phyloP scores from a whole-genome alignment of 2,113 vertebrate species.

The Otis tarda region DNA sequence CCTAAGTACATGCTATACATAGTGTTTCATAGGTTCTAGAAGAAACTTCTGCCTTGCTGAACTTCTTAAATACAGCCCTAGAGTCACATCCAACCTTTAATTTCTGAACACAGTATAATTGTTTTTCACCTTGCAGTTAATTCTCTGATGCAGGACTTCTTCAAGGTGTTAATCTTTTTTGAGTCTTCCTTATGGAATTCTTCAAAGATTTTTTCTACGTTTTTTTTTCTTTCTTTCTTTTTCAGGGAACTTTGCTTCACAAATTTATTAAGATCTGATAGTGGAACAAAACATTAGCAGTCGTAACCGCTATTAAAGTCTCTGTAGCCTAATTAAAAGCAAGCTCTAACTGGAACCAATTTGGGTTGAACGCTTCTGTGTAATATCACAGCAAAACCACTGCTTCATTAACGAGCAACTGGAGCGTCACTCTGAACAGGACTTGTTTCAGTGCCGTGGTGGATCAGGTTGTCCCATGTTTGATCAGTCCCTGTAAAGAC shows the following conservation, averaged over 20 bases:
- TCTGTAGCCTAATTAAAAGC: not conserved
- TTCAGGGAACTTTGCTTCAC: not conserved
- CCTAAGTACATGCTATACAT: not conserved
- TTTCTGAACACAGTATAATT: not conserved
- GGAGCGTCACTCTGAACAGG: not conserved
- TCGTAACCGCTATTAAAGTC: not conserved
- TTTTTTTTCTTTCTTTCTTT: not conserved
- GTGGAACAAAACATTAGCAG: not conserved
- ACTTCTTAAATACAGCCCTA: constrained; percentile 7
- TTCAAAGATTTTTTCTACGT: not conserved
- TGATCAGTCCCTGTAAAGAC: not conserved
- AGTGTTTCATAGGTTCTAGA: not conserved
- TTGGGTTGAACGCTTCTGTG: not conserved
- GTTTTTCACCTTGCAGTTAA: constrained; percentile 24
- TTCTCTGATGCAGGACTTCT: not conserved
- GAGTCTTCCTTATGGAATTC: not conserved
- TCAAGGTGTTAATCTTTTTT: not conserved
- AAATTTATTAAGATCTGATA: not conserved
- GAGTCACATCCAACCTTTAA: not conserved
- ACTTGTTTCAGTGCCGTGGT: not conserved
- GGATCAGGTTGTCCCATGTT: not conserved
- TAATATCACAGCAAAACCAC: not conserved
- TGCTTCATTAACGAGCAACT: not conserved
- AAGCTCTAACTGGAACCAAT: not conserved
- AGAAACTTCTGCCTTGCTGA: not conserved